These are phyloP conservation scores for Morbakka virulenta DNA, from an alignment of 30 jellyfish, hydroid and myxozoan species.

Conservation along the genomic window DNA sequence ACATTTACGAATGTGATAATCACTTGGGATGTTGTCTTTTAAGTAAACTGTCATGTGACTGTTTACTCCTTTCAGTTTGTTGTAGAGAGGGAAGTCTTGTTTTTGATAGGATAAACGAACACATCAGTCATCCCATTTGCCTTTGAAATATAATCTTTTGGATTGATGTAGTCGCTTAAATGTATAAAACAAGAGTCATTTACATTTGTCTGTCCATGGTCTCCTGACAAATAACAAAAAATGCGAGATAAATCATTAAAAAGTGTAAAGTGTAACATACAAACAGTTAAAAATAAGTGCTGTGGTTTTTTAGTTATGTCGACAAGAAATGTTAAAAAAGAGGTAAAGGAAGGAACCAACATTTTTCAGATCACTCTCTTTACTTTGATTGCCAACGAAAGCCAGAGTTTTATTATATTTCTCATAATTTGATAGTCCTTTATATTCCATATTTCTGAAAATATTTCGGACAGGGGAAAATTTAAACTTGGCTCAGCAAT, in stretches of 20 bases:
- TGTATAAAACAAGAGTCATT: constrained; percentile 35
- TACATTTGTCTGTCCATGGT: constrained; percentile 76
- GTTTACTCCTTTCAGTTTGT: constrained; percentile 46
- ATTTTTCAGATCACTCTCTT: too few relatives aligned
- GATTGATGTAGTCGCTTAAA: constrained; percentile 57
- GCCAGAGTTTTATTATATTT: too few relatives aligned
- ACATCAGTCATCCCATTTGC: constrained; percentile 79
- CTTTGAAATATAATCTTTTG: constrained; percentile 3
- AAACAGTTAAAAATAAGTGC: too few relatives aligned
- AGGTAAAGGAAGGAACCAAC: too few relatives aligned
- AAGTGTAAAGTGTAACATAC: too few relatives aligned
- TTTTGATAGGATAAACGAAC: constrained; percentile 58
- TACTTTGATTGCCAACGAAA: too few relatives aligned
- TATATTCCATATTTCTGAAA: too few relatives aligned
- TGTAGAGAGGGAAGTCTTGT: constrained; percentile 36
- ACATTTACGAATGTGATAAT: constrained; percentile 56
- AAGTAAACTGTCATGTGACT: constrained; percentile 69
- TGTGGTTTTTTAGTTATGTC: too few relatives aligned
- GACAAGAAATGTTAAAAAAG: too few relatives aligned
- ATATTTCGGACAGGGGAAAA: too few relatives aligned
- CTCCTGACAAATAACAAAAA: constrained; percentile 57
- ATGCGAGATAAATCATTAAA: background rate
- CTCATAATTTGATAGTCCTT: too few relatives aligned
- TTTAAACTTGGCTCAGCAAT: too few relatives aligned
- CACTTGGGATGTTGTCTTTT: constrained; percentile 63